Evolutionary conservation across 1,140 invertebrate genomes (phyloP).

Genomic region (Sipha flava): DNA sequence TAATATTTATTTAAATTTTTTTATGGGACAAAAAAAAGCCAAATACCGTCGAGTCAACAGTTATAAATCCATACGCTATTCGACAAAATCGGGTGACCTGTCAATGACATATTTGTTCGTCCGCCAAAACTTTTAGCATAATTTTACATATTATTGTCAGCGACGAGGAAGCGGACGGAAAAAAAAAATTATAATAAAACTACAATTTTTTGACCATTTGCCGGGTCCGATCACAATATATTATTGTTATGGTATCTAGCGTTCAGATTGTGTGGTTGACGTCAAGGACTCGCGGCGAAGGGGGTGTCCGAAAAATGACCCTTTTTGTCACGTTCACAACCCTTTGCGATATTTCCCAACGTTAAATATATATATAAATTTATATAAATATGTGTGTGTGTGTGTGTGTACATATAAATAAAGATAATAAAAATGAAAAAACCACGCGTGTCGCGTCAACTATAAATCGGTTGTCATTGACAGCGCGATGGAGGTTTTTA

Average conservation of each 20-base stretch:
- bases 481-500: neutral
- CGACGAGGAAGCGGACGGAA: neutral
- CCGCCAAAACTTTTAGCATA: constrained; percentile 23
- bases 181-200: constrained; percentile 21
- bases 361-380: neutral
- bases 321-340: constrained; percentile 32
- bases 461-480: constrained; percentile 19
- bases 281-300: constrained; percentile 12
- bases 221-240: constrained; percentile 24
- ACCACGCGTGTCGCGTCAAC: constrained; percentile 4
- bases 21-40: neutral
- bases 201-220: constrained; percentile 30
- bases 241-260: constrained; percentile 27
- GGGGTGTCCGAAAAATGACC: constrained; percentile 30
- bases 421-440: neutral
- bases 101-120: constrained; percentile 16
- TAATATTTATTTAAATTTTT: too few relatives aligned
- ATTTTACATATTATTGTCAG: constrained; percentile 29
- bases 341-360: constrained; percentile 20
- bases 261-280: constrained; percentile 24
- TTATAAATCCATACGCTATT: constrained; percentile 6
- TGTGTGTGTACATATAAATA: too few relatives aligned
- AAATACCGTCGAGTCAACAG: constrained; percentile 16
- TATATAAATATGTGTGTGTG: neutral
- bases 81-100: constrained; percentile 12